Percentiles rank a stretch among this genome's conserved stretches.
Conservation (phyloP, 2,888 invertebrate species). For the Spilarctia lutea region DNA sequence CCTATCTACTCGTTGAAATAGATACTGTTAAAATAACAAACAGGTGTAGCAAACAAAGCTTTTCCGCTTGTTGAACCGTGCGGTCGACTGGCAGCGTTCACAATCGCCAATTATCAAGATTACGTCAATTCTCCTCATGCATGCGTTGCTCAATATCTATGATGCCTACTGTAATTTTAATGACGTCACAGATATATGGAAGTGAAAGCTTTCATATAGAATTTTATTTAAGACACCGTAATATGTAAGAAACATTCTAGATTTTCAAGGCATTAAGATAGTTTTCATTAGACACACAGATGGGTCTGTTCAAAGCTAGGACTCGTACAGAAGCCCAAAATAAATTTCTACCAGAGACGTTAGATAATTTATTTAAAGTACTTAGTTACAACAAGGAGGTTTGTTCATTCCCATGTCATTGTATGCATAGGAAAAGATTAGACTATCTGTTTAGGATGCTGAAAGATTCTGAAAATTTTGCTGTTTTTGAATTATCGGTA, state of each 20-base stretch:
- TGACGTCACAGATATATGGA: constrained; percentile 21
- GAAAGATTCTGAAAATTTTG: background rate
- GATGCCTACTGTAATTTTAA: constrained; percentile 44
- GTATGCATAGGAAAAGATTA: background rate
- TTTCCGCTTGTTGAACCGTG: constrained; percentile 15
- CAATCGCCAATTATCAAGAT: constrained; percentile 70
- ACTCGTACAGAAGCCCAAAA: too few species aligned
- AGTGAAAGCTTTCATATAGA: background rate
- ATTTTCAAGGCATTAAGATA: background rate
- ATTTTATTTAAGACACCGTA: too few species aligned
- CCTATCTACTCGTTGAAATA: background rate
- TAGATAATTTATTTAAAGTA: too few species aligned
- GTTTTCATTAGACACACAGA: too few species aligned
- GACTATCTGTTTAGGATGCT: background rate
- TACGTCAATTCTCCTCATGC: constrained; percentile 61
- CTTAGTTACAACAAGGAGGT: background rate
- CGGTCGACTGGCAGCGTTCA: constrained; percentile 30
- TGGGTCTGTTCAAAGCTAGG: too few species aligned
- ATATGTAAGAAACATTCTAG: background rate
- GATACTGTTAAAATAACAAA: constrained; percentile 3
- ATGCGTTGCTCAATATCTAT: constrained; percentile 50
- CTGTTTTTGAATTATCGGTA: background rate
- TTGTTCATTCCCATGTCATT: background rate
- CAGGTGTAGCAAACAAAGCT: constrained; percentile 14
- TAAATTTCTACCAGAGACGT: too few species aligned